These are phyloP conservation scores for Forbesichthys papilliferus DNA, from an alignment of 2,113 vertebrate species.

Conservation along the genomic window DNA sequence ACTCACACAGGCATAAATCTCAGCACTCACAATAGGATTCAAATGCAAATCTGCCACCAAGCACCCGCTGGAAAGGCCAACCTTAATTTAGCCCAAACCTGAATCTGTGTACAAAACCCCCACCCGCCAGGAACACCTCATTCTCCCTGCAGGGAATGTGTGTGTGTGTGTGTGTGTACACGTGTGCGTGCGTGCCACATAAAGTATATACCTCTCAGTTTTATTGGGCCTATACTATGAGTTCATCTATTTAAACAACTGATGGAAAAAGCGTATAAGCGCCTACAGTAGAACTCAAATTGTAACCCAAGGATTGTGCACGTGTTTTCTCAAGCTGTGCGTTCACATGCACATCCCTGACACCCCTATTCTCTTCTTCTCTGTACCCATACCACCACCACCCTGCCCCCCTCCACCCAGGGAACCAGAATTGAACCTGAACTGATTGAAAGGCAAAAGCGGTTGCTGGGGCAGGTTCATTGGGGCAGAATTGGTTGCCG, in stretches of 20 bases:
- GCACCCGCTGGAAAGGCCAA: slow-evolving; percentile 61
- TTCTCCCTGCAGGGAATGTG: slow-evolving; percentile 39
- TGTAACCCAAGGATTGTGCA: not conserved
- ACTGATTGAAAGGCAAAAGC: slow-evolving; percentile 75
- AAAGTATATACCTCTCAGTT: too few species aligned
- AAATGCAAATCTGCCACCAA: slow-evolving; percentile 75
- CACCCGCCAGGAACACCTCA: slow-evolving; percentile 57
- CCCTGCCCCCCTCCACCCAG: slow-evolving; percentile 29
- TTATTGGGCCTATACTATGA: too few species aligned
- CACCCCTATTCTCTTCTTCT: not conserved
- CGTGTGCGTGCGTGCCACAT: slow-evolving; percentile 11
- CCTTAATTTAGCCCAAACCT: slow-evolving; percentile 67
- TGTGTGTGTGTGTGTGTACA: slow-evolving; percentile 17
- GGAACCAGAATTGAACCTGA: slow-evolving; percentile 69
- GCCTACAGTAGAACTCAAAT: too few species aligned
- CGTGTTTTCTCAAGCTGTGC: not conserved
- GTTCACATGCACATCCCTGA: slow-evolving; percentile 27
- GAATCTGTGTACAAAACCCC: slow-evolving; percentile 52
- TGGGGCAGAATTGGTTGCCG: slow-evolving; percentile 75
- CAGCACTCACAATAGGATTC: slow-evolving; percentile 72
- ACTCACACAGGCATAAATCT: slow-evolving; percentile 71
- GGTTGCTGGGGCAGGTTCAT: slow-evolving; percentile 71
- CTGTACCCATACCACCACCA: slow-evolving; percentile 36
- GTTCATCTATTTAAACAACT: too few species aligned
- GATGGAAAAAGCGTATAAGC: too few species aligned